phyloP scores from a whole-genome alignment of 2,888 invertebrate species.

The Pandemis heparana region DNA sequence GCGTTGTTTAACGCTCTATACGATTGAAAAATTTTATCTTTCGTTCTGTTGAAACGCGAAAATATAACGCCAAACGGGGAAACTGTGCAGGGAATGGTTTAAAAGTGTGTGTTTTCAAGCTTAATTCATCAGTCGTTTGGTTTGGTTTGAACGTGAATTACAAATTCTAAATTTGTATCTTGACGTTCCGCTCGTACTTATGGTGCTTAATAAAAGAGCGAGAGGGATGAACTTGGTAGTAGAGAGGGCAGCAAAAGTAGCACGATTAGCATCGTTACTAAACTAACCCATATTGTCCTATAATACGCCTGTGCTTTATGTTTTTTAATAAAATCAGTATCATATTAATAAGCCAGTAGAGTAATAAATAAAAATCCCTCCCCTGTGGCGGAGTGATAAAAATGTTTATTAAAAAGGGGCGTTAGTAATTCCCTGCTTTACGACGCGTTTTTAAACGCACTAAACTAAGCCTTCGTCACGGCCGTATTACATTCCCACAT shows the following conservation, averaged over 20 bases:
- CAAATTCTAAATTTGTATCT: too few species aligned
- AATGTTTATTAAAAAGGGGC: slow-evolving; percentile 30
- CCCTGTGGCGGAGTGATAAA: slow-evolving; percentile 14
- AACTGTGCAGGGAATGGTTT: not conserved
- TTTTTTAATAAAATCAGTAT: slow-evolving; percentile 15
- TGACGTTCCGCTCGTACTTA: too few species aligned
- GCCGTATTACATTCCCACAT: not conserved
- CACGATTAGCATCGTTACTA: too few species aligned
- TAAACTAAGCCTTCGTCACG: slow-evolving; percentile 1
- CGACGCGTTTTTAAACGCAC: slow-evolving; percentile 6
- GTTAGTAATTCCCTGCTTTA: not conserved
- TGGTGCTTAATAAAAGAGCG: too few species aligned
- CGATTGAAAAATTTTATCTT: slow-evolving; percentile 36
- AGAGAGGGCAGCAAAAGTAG: not conserved
- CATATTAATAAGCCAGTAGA: slow-evolving; percentile 14
- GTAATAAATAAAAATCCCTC: slow-evolving; percentile 34
- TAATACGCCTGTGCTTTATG: not conserved
- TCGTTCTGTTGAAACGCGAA: slow-evolving; percentile 21
- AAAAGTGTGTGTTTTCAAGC: too few species aligned
- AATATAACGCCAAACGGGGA: not conserved
- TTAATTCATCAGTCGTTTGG: too few species aligned
- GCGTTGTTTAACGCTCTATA: slow-evolving; percentile 11
- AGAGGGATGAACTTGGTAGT: too few species aligned
- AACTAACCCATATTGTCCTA: not conserved
- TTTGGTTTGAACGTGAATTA: too few species aligned